phyloP scores from a whole-genome alignment of 2,888 invertebrate species.

The Drosophila nr. perissopoda region DNA sequence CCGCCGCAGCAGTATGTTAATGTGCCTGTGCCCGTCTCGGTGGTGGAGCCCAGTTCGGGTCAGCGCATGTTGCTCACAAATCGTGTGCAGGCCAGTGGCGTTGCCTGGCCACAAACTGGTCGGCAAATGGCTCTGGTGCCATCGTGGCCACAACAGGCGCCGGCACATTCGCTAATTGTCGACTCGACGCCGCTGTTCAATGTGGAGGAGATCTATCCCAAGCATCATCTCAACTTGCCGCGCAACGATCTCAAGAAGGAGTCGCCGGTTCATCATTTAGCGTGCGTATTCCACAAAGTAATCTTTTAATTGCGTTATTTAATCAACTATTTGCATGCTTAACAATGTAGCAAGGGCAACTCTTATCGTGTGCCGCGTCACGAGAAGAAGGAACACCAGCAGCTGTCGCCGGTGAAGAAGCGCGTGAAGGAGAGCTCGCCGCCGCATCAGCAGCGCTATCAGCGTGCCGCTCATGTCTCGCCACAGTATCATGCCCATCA shows the following conservation, averaged over 20 bases:
- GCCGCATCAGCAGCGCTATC: slow-evolving; percentile 87
- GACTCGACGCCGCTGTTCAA: slow-evolving; percentile 91
- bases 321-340: slow-evolving; percentile 5
- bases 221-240: slow-evolving; percentile 88
- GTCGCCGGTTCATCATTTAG: slow-evolving; percentile 86
- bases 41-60: slow-evolving; percentile 93
- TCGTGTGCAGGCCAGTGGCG: slow-evolving; percentile 85
- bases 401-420: slow-evolving; percentile 98
- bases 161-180: slow-evolving; percentile 90
- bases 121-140: slow-evolving; percentile 93
- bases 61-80: slow-evolving; percentile 91
- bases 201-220: slow-evolving; percentile 86
- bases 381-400: slow-evolving; percentile 94
- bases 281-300: slow-evolving; percentile 71
- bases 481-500: slow-evolving; percentile 85
- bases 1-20: slow-evolving; percentile 94
- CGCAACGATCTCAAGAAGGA: slow-evolving; percentile 87
- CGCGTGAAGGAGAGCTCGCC: slow-evolving; percentile 98
- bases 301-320: not conserved
- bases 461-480: slow-evolving; percentile 84
- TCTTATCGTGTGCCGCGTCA: slow-evolving; percentile 85
- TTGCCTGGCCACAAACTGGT: slow-evolving; percentile 85
- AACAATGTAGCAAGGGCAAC: slow-evolving; percentile 79
- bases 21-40: slow-evolving; percentile 91
- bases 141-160: slow-evolving; percentile 92